A percentile compares a stretch with the other conserved stretches of the same genome.
Evolutionary conservation across 2,888 invertebrate species (phyloP).

Genomic region (Theodoxus fluviatilis): DNA sequence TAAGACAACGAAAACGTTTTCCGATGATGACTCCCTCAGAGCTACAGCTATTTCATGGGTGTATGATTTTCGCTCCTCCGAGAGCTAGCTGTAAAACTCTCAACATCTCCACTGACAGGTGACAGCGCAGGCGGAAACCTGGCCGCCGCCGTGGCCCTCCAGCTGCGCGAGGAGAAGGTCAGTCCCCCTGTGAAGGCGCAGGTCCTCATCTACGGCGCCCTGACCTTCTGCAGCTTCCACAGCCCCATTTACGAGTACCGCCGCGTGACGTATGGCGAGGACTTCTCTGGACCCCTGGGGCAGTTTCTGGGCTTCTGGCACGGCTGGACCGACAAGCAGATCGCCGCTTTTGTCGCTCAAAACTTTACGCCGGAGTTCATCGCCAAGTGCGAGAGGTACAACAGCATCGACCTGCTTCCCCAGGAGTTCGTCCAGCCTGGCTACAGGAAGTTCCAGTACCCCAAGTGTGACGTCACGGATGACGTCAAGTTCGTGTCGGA

Average conservation of each 20-base stretch:
- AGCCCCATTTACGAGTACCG: neutral
- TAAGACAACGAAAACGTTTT: too few species aligned
- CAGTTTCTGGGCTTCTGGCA: neutral
- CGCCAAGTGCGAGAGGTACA: neutral
- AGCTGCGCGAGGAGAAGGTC: conserved; percentile 16
- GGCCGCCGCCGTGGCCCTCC: conserved; percentile 20
- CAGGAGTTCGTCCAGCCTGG: neutral
- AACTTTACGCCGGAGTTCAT: conserved; percentile 6
- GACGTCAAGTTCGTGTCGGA: neutral
- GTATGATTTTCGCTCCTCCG: too few species aligned
- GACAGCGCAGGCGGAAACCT: conserved; percentile 26
- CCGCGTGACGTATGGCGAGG: too few species aligned
- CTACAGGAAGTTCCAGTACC: neutral
- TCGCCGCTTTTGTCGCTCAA: neutral
- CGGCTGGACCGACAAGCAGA: neutral
- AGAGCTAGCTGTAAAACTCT: too few species aligned
- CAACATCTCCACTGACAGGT: too few species aligned
- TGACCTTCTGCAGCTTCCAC: neutral
- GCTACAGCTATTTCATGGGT: too few species aligned
- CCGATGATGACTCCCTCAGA: too few species aligned
- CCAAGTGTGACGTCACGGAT: neutral
- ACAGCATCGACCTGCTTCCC: neutral
- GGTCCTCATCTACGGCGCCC: conserved; percentile 10
- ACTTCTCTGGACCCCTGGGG: too few species aligned
- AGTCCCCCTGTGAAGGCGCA: conserved; percentile 18